phyloP scores from a whole-genome alignment of 2,888 invertebrate genomes.

The Phyto melanocephala region DNA sequence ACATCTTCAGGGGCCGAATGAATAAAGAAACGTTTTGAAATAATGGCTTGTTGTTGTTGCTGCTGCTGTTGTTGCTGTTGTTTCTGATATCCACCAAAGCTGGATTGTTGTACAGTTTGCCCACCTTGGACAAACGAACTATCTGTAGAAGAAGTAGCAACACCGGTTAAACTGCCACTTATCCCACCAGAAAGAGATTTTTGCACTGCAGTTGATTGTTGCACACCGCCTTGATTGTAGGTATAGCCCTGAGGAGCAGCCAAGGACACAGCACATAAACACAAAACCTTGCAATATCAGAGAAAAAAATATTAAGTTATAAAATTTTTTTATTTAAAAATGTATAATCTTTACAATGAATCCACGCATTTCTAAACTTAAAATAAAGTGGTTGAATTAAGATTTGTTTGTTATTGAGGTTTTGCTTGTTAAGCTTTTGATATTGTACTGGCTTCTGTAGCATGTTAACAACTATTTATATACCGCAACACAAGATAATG shows the following conservation, averaged over 20 bases:
- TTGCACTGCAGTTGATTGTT: no score
- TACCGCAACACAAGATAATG: constrained; percentile 60
- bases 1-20: constrained; percentile 78
- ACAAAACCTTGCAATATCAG: constrained; percentile 71
- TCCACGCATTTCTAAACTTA: constrained; percentile 77
- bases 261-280: constrained; percentile 73
- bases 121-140: constrained; percentile 26
- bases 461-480: constrained; percentile 69
- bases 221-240: constrained; percentile 69
- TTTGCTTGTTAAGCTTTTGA: constrained; percentile 66
- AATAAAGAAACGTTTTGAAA: constrained; percentile 78
- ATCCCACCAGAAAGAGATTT: constrained; percentile 14
- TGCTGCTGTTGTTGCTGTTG: constrained; percentile 59
- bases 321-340: neutral
- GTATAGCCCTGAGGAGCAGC: constrained; percentile 78
- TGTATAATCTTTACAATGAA: constrained; percentile 73
- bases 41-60: constrained; percentile 71
- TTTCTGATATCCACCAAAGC: constrained; percentile 66
- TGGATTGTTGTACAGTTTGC: constrained; percentile 55
- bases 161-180: neutral
- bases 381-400: constrained; percentile 68
- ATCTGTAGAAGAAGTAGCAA: neutral
- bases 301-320: neutral
- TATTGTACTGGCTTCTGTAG: constrained; percentile 71
- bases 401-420: constrained; percentile 60